A percentile compares a stretch with the other conserved stretches of the same genome.
phyloP scores from a whole-genome alignment of 2,888 invertebrate genomes.

The Tetragonula carbonaria region DNA sequence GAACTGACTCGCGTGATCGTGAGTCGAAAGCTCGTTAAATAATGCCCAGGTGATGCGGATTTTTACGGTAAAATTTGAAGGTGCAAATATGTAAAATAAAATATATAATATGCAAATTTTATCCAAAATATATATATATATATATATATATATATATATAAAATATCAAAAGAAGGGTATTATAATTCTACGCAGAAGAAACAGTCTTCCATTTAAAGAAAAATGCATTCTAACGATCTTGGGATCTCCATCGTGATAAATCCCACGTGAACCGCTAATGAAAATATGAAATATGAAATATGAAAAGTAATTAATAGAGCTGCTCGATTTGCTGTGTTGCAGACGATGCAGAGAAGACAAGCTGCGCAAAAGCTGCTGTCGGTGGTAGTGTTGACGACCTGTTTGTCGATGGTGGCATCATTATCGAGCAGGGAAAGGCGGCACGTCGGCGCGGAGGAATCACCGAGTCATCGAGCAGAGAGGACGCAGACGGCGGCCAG shows the following conservation, averaged over 20 bases:
- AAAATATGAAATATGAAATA: too few relatives aligned
- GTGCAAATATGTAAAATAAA: too few relatives aligned
- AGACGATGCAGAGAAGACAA: slow-evolving; percentile 60
- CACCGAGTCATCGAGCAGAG: slow-evolving; percentile 66
- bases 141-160: too few relatives aligned
- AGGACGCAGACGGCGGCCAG: slow-evolving; percentile 25
- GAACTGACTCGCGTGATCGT: slow-evolving; percentile 37
- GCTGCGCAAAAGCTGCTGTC: slow-evolving; percentile 55
- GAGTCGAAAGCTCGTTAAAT: slow-evolving; percentile 14
- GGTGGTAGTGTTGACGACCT: slow-evolving; percentile 63
- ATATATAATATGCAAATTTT: too few relatives aligned
- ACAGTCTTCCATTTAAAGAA: too few relatives aligned
- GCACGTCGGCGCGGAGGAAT: slow-evolving; percentile 60
- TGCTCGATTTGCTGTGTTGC: slow-evolving; percentile 48
- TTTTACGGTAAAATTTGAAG: background rate
- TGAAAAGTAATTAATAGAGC: background rate
- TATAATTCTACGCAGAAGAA: too few relatives aligned
- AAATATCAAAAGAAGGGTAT: too few relatives aligned
- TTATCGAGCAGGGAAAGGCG: slow-evolving; percentile 60
- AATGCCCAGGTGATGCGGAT: background rate
- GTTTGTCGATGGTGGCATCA: slow-evolving; percentile 51
- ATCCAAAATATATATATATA: too few relatives aligned
- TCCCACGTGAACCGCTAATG: too few relatives aligned
- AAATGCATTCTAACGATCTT: too few relatives aligned
- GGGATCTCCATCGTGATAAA: too few relatives aligned